phyloP scores from a whole-genome alignment of 2,797 vertebrate species.

The Megalops cyprinoides region DNA sequence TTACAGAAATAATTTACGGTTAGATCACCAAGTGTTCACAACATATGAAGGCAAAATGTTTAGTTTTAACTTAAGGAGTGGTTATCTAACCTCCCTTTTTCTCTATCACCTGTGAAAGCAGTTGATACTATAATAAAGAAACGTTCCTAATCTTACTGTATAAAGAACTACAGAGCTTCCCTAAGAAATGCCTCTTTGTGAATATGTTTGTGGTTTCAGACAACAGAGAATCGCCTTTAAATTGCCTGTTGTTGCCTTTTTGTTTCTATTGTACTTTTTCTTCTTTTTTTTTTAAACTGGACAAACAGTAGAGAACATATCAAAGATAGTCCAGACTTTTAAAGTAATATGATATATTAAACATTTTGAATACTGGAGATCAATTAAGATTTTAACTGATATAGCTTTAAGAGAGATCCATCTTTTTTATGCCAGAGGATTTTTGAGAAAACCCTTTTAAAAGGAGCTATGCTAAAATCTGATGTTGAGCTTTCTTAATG shows the following conservation, averaged over 20 bases:
- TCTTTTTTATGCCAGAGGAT: constrained; percentile 44
- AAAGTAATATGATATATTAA: constrained; percentile 56
- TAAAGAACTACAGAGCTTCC: constrained; percentile 35
- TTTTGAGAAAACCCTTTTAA: constrained; percentile 33
- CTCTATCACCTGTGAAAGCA: constrained; percentile 17
- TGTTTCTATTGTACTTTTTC: constrained; percentile 69
- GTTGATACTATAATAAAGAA: constrained; percentile 24
- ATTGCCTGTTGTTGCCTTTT: constrained; percentile 78
- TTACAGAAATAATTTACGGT: background rate
- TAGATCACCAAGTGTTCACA: constrained; percentile 7
- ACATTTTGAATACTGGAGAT: constrained; percentile 62
- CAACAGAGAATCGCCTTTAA: constrained; percentile 72
- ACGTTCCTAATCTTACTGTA: constrained; percentile 7
- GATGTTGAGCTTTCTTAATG: constrained; percentile 20
- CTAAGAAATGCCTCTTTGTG: constrained; percentile 6
- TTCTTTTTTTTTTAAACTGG: constrained; percentile 39
- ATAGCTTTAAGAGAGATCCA: constrained; percentile 71
- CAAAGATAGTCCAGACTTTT: constrained; percentile 66
- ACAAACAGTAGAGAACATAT: constrained; percentile 72
- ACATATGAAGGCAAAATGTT: constrained; percentile 13
- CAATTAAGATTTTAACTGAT: constrained; percentile 66
- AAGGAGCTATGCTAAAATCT: constrained; percentile 29
- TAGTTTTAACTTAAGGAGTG: constrained; percentile 1
- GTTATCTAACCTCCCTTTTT: constrained; percentile 12
- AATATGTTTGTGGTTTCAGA: constrained; percentile 58